These are phyloP conservation scores for Serinus canaria DNA, from an alignment of 2,113 vertebrate genomes.

Conservation along the genomic window DNA sequence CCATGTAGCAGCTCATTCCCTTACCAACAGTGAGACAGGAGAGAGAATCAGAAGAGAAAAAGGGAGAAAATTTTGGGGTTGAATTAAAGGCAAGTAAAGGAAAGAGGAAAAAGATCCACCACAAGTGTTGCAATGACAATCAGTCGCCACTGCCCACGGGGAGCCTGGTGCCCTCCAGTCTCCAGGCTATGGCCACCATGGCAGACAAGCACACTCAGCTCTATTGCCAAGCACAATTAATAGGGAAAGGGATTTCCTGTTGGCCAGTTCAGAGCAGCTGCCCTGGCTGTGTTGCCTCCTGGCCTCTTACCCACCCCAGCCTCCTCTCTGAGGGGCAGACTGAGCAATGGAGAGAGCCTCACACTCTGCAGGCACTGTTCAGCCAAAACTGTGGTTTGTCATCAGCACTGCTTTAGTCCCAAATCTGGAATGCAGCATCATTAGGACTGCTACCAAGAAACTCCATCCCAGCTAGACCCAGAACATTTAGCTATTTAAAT, in stretches of 20 bases:
- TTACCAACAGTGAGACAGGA: accelerated
- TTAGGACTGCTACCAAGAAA: background rate
- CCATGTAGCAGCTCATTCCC: background rate
- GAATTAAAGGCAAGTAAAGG: background rate
- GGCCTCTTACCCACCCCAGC: background rate
- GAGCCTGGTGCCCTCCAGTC: background rate
- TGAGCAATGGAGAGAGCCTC: background rate
- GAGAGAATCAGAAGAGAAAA: background rate
- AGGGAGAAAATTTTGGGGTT: background rate
- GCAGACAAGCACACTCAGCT: background rate
- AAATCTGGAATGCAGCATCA: background rate
- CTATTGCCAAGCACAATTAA: background rate
- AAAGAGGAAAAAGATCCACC: background rate
- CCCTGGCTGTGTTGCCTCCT: background rate
- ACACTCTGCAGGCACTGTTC: background rate
- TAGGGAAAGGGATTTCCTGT: accelerated
- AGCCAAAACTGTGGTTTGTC: background rate
- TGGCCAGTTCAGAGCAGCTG: background rate
- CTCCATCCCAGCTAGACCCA: background rate
- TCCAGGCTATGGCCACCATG: background rate
- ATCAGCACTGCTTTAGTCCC: background rate
- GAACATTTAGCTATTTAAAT: background rate
- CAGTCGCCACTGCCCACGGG: background rate
- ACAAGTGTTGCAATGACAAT: accelerated
- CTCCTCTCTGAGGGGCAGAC: background rate